phyloP scores from a whole-genome alignment of 2,113 vertebrate species.

The Takifugu bimaculatus region DNA sequence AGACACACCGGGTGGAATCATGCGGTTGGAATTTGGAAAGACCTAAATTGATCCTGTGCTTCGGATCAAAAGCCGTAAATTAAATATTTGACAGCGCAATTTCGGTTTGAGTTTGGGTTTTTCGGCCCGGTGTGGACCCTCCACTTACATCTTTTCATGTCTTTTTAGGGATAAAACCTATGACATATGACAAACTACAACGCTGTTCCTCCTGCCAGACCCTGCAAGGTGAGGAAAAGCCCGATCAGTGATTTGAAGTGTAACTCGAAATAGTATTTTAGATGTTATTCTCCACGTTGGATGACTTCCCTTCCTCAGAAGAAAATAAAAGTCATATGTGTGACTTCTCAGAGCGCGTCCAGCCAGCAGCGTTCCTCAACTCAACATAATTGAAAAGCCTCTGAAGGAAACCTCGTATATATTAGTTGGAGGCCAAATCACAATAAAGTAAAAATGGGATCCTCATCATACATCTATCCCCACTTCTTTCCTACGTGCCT shows the following conservation, averaged over 20 bases:
- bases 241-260: conserved; percentile 22
- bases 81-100: conserved; percentile 51
- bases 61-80: conserved; percentile 51
- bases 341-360: conserved; percentile 9
- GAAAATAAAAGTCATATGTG: conserved; percentile 40
- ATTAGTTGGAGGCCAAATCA: conserved; percentile 28
- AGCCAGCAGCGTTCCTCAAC: conserved; percentile 21
- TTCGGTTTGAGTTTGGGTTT: conserved; percentile 16
- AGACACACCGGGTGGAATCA: conserved; percentile 45
- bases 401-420: conserved; percentile 27
- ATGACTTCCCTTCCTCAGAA: conserved; percentile 15
- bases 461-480: conserved; percentile 10
- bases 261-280: conserved; percentile 29
- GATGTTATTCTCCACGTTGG: conserved; percentile 12
- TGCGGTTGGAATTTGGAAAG: conserved; percentile 51
- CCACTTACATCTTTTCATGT: conserved; percentile 12
- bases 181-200: conserved; percentile 16
- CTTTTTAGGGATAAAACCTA: conserved; percentile 11
- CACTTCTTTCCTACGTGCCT: conserved; percentile 24
- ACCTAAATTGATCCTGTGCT: conserved; percentile 14
- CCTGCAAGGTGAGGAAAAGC: conserved; percentile 22
- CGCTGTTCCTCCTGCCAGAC: conserved; percentile 11
- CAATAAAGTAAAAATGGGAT: conserved; percentile 22
- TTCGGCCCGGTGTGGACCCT: conserved; percentile 23
- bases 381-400: conserved; percentile 11